Conservation (phyloP, 2,888 invertebrate species). For the Shargacucullia verbasci region DNA sequence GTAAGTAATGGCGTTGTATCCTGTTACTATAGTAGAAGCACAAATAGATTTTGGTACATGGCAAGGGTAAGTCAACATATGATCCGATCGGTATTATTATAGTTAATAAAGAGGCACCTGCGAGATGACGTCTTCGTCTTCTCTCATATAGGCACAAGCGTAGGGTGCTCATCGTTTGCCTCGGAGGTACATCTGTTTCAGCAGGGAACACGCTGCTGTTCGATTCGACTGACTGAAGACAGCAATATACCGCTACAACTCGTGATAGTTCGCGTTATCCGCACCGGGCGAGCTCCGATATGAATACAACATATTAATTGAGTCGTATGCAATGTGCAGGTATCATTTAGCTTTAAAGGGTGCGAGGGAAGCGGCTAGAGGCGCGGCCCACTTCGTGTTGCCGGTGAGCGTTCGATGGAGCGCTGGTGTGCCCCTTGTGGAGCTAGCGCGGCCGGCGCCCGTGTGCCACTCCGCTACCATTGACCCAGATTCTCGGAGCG, state of each 20-base stretch:
- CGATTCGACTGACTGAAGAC: too few relatives aligned
- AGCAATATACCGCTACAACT: neutral
- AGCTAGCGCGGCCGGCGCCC: slow-evolving; percentile 28
- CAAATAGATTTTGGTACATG: too few relatives aligned
- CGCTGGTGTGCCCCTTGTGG: slow-evolving; percentile 27
- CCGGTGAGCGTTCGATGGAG: slow-evolving; percentile 41
- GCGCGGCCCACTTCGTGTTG: slow-evolving; percentile 36
- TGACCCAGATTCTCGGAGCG: slow-evolving; percentile 65
- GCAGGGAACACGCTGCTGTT: too few relatives aligned
- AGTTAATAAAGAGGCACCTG: too few relatives aligned
- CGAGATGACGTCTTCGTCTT: too few relatives aligned
- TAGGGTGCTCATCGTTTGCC: too few relatives aligned
- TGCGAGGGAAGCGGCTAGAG: slow-evolving; percentile 28
- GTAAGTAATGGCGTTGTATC: too few relatives aligned
- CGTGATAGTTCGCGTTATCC: neutral
- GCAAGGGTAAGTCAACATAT: too few relatives aligned
- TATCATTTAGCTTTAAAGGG: slow-evolving; percentile 49
- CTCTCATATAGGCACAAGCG: too few relatives aligned
- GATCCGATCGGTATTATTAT: too few relatives aligned
- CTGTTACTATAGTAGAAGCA: too few relatives aligned
- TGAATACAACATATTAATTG: neutral
- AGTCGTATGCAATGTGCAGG: slow-evolving; percentile 19
- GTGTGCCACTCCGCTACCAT: slow-evolving; percentile 68
- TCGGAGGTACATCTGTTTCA: too few relatives aligned
- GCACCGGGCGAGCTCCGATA: neutral